phyloP scores from a whole-genome alignment of 2,797 vertebrate genomes.

The Hippoglossus hippoglossus region DNA sequence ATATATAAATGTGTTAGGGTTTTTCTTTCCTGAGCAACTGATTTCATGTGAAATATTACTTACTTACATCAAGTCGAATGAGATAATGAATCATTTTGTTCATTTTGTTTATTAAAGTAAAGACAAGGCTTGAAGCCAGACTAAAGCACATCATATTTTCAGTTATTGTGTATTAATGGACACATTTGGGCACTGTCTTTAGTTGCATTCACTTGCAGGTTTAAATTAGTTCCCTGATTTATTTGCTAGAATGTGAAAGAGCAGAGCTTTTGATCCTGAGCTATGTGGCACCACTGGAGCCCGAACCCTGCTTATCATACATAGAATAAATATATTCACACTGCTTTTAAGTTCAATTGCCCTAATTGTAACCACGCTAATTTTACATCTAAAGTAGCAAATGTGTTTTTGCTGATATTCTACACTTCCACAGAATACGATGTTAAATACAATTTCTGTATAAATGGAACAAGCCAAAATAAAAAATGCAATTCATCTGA shows the following conservation, averaged over 20 bases:
- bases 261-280: neutral
- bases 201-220: neutral
- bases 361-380: neutral
- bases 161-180: conserved; percentile 6
- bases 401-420: conserved; percentile 19
- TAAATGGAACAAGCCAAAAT: conserved; percentile 49
- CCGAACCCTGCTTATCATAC: too few relatives aligned
- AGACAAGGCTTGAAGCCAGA: conserved; percentile 6
- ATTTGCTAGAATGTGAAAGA: conserved; percentile 1
- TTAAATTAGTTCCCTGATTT: neutral
- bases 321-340: too few relatives aligned
- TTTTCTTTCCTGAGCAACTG: conserved; percentile 52
- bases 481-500: conserved; percentile 40
- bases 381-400: conserved; percentile 5
- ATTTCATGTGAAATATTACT: conserved; percentile 56
- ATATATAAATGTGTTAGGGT: conserved; percentile 35
- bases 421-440: conserved; percentile 18
- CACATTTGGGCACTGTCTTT: neutral
- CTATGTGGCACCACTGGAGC: too few relatives aligned
- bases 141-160: conserved; percentile 5
- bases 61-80: conserved; percentile 49
- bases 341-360: too few relatives aligned
- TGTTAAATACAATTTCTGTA: conserved; percentile 15
- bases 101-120: conserved; percentile 9
- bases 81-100: conserved; percentile 1